A percentile compares a stretch with the other conserved stretches of the same genome.
These are phyloP conservation scores for Sebastes glaucus DNA, from an alignment of 2,797 vertebrate species.

Conservation along the genomic window DNA sequence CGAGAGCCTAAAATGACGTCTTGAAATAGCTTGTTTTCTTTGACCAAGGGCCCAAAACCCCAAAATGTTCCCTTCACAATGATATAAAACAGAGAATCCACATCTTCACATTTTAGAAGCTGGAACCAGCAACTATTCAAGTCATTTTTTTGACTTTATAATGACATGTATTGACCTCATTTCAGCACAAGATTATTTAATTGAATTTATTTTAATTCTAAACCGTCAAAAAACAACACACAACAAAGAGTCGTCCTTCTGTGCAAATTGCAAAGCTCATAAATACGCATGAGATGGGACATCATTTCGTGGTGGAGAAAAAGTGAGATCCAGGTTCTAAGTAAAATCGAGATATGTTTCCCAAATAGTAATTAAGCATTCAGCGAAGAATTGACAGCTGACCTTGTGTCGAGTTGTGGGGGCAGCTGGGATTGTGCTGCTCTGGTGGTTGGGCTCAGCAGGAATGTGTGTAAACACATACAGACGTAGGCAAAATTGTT, in stretches of 20 bases:
- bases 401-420: not conserved
- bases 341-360: not conserved
- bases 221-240: not conserved
- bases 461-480: slow-evolving; percentile 3
- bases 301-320: not conserved
- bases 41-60: no score
- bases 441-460: not conserved
- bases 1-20: not conserved
- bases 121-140: not conserved
- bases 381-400: slow-evolving; percentile 13
- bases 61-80: no score
- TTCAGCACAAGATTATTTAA: not conserved
- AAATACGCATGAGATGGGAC: not conserved
- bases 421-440: slow-evolving; percentile 43
- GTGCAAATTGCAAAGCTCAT: not conserved
- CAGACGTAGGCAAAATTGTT: no score
- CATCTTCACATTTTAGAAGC: no score
- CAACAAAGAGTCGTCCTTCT: not conserved
- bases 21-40: not conserved
- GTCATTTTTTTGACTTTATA: not conserved
- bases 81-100: not conserved
- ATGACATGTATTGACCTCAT: not conserved
- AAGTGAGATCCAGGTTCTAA: not conserved
- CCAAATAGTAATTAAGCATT: slow-evolving; percentile 4
- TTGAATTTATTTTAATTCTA: not conserved